phyloP scores from a whole-genome alignment of 2,113 vertebrate genomes.

The Menidia beryllina region DNA sequence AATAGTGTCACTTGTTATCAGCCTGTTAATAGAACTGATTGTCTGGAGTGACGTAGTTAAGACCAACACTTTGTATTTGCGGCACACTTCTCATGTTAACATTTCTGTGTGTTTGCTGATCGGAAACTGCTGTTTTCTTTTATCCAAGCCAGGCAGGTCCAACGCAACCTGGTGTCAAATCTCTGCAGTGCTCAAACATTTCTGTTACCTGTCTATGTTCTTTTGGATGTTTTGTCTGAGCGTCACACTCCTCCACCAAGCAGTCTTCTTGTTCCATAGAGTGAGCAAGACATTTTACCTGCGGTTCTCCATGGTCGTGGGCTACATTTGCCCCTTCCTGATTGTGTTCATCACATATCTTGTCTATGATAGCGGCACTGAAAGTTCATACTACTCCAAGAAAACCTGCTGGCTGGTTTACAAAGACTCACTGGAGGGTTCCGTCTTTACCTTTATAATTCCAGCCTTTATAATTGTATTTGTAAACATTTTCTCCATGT shows the following conservation, averaged over 20 bases:
- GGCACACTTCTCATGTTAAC: constrained; percentile 89
- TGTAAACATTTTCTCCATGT: constrained; percentile 84
- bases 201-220: constrained; percentile 90
- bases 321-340: constrained; percentile 87
- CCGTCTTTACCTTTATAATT: constrained; percentile 85
- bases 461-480: constrained; percentile 86
- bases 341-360: constrained; percentile 84
- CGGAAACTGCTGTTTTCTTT: constrained; percentile 85
- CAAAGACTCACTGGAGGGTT: constrained; percentile 66
- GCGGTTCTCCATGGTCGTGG: constrained; percentile 80
- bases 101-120: constrained; percentile 86
- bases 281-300: constrained; percentile 86
- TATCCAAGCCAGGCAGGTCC: neutral
- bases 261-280: constrained; percentile 87
- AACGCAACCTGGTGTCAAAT: constrained; percentile 69
- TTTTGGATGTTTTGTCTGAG: constrained; percentile 95
- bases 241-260: constrained; percentile 88
- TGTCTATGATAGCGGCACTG: constrained; percentile 50
- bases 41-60: constrained; percentile 91
- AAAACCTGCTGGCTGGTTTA: constrained; percentile 88
- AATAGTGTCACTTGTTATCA: constrained; percentile 83
- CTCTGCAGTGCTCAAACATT: constrained; percentile 86
- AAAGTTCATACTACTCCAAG: constrained; percentile 68
- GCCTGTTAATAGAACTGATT: constrained; percentile 83
- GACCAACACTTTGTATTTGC: constrained; percentile 86